Evolutionary conservation across 1,140 invertebrate species (phyloP).

Genomic region (Ostrea edulis): DNA sequence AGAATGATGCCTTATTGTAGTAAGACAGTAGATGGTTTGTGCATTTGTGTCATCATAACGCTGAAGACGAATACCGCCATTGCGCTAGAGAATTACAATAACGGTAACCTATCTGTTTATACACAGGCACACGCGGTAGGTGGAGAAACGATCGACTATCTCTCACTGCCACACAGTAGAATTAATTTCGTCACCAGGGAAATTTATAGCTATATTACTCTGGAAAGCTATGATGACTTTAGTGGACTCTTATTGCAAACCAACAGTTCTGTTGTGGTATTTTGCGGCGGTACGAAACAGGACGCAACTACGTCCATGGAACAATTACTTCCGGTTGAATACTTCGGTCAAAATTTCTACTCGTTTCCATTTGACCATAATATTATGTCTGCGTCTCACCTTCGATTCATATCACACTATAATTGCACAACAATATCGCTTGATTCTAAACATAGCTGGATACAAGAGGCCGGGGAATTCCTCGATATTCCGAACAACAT

Average conservation of each 20-base stretch:
- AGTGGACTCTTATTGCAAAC: not conserved
- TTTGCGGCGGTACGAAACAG: not conserved
- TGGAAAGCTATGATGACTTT: not conserved
- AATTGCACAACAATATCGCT: not conserved
- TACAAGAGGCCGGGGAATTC: not conserved
- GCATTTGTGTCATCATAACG: not conserved
- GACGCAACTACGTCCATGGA: slow-evolving; percentile 9
- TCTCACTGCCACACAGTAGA: not conserved
- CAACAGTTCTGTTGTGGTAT: not conserved
- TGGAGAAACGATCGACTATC: not conserved
- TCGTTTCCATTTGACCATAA: not conserved
- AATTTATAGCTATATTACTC: not conserved
- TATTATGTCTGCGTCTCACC: not conserved
- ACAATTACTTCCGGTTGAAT: not conserved
- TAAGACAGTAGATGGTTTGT: not conserved
- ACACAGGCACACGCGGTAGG: not conserved
- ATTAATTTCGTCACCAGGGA: not conserved
- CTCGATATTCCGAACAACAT: not conserved
- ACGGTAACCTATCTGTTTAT: not conserved
- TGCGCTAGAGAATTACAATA: not conserved
- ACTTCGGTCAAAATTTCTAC: not conserved
- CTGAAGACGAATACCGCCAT: not conserved
- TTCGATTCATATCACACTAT: not conserved
- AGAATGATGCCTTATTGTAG: slow-evolving; percentile 4
- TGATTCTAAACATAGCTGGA: not conserved